Evolutionary conservation across 2,113 vertebrate genomes (phyloP).

Genomic region (Chrysemys picta): DNA sequence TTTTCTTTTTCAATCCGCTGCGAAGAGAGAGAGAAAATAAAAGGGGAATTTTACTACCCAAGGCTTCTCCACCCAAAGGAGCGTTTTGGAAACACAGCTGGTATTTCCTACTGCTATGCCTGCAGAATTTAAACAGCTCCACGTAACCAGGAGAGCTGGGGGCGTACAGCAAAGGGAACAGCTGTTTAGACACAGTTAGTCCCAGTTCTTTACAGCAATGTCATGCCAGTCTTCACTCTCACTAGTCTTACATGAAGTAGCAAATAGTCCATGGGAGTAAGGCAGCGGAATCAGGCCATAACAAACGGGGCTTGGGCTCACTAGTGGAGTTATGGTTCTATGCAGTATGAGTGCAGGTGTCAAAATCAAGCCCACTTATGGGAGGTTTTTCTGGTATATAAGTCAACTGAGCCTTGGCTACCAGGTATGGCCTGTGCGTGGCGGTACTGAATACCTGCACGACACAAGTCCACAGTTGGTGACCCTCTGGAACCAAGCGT

Average conservation of each 20-base stretch:
- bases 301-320: background rate
- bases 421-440: background rate
- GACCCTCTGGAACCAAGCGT: background rate
- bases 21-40: slow-evolving; percentile 36
- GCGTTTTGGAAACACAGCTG: background rate
- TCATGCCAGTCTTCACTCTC: background rate
- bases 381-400: background rate
- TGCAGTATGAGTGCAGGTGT: background rate
- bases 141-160: background rate
- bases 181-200: background rate
- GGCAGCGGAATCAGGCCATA: background rate
- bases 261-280: background rate
- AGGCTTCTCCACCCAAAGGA: background rate
- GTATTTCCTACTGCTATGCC: background rate
- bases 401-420: background rate
- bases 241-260: background rate
- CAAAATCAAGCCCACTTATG: background rate
- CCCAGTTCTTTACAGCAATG: background rate
- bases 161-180: background rate
- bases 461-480: background rate
- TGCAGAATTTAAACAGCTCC: background rate
- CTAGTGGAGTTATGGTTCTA: background rate
- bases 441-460: background rate
- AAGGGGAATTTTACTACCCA: background rate
- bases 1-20: slow-evolving; percentile 38